These are phyloP conservation scores for Alces alces DNA, from an alignment of 2,113 vertebrate species.

Conservation along the genomic window DNA sequence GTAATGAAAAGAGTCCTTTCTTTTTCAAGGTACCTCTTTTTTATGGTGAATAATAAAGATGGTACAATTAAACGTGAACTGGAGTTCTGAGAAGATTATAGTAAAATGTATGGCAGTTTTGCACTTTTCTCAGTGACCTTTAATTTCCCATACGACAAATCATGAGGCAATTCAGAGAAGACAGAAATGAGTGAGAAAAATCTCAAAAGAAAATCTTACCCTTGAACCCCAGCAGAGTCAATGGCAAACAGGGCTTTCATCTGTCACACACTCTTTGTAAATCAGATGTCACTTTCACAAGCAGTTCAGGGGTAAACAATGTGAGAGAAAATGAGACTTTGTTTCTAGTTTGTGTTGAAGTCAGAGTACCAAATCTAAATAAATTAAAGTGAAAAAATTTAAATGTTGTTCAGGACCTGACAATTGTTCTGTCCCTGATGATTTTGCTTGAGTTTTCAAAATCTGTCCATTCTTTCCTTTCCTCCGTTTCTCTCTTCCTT, in stretches of 20 bases:
- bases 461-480: background rate
- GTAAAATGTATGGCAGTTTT: background rate
- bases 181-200: background rate
- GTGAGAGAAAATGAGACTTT: background rate
- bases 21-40: background rate
- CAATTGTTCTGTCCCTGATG: background rate
- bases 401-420: background rate
- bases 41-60: background rate
- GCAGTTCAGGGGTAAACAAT: background rate
- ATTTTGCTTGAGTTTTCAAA: background rate
- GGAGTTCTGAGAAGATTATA: background rate
- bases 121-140: background rate
- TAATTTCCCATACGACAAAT: background rate
- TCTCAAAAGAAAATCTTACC: background rate
- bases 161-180: background rate
- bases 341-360: background rate
- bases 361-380: background rate
- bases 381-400: background rate
- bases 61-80: background rate
- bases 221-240: background rate
- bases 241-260: background rate
- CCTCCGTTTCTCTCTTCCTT: background rate
- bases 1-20: background rate
- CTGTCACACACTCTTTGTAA: background rate
- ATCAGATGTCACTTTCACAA: background rate